phyloP scores from a whole-genome alignment of 1,140 invertebrate genomes.

The Anoplolepis gracilipes region DNA sequence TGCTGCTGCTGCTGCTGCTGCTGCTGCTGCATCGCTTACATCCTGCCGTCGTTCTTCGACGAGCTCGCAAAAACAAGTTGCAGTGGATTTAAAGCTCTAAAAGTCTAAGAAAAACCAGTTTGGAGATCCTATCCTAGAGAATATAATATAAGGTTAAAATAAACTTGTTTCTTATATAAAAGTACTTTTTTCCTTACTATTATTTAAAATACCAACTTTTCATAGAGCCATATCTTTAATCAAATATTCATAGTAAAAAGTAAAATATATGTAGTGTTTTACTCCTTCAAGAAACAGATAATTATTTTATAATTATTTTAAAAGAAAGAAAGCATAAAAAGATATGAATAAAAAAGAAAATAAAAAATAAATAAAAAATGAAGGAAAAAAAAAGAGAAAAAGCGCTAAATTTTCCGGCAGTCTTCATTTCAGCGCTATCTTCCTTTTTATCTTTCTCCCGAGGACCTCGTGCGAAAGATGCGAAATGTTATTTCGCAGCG shows the following conservation, averaged over 20 bases:
- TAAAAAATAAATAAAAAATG: not conserved
- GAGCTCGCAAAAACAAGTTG: slow-evolving; percentile 36
- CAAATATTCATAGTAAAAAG: not conserved
- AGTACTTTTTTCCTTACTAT: not conserved
- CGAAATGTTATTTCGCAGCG: slow-evolving; percentile 42
- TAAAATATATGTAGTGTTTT: not conserved
- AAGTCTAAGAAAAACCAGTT: slow-evolving; percentile 39
- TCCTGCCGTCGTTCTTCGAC: slow-evolving; percentile 6
- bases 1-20: not conserved
- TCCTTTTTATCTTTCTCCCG: slow-evolving; percentile 9
- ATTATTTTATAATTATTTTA: not conserved
- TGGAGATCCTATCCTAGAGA: not conserved
- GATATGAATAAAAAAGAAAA: not conserved
- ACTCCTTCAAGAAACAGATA: not conserved
- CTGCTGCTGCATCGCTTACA: slow-evolving; percentile 6
- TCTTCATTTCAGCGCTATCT: slow-evolving; percentile 48
- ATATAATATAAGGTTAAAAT: not conserved
- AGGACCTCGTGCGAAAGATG: slow-evolving; percentile 3
- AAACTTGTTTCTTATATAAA: not conserved
- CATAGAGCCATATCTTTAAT: not conserved
- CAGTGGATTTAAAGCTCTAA: slow-evolving; percentile 9
- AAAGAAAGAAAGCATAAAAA: not conserved
- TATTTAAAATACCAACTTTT: not conserved
- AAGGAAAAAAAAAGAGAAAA: not conserved
- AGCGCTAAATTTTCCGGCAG: slow-evolving; percentile 16